Evolutionary conservation across 2,113 vertebrate species (phyloP), one percentile per base, ranked within the genome.

Genomic region (Recurvirostra avosetta): DNA sequence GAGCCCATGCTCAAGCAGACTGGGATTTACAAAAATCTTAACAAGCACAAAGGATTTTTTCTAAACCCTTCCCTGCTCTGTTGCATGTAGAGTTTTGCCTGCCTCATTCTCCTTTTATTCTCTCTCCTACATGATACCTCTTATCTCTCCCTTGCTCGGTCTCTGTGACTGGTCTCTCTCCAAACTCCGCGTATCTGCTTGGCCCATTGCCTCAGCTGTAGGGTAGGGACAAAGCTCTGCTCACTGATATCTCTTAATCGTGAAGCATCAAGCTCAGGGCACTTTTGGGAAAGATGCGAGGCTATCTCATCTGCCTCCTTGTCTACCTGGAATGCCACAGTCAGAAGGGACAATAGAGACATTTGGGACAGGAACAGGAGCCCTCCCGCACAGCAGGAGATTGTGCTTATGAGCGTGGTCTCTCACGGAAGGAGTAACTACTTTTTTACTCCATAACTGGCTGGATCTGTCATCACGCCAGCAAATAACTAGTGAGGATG

Each of bases 1-100:
- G 0, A 92, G 14, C 40, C 70, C 61, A 16, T 53, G 66, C 68
- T 94, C 84, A 29, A 45, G 93, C 40, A 85, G 77, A 30, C 36
- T 36, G 36, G 43, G 93, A 95, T 95, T 96, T 94, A 75, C 83
- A 93, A 87, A 96, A 91, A 85, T 38, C 92, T 91, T 87, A 85
- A 90, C 66, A 75, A 93, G 87, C 81, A 94, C 90, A 93, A 90
- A 94, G 71, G 84, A 88, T 79, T 92, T 96, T 94, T 89, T 63
- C 73, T 82, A 82, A 95, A 66, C 47, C 83, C 30, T 91, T 70
- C 58, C 92, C 77, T 2, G 40, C 81, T 92, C 83, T 55, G 52
- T 38, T 91, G 53, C 76, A 66, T 10, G 22, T 29, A 62, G 78
- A 87, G n/a, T 93, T 96, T 76, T 90, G 43, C 80, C 62, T 38